These are phyloP conservation scores for Allacma fusca DNA, from an alignment of 2,888 invertebrate genomes.

Conservation along the genomic window DNA sequence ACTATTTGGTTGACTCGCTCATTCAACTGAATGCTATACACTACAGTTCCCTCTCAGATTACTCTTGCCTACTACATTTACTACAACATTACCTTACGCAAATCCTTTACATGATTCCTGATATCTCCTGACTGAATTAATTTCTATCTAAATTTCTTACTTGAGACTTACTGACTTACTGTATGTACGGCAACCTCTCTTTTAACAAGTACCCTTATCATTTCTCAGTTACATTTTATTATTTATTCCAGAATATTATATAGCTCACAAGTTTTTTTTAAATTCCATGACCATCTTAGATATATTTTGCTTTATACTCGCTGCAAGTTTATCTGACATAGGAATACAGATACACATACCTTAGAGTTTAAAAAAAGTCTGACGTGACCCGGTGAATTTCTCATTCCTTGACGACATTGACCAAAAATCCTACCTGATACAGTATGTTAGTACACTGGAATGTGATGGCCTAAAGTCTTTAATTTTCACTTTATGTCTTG, in stretches of 20 bases:
- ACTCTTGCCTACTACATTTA: neutral
- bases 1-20: constrained; percentile 33
- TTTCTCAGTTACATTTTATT: neutral
- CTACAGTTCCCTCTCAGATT: neutral
- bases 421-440: constrained; percentile 24
- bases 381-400: constrained; percentile 22
- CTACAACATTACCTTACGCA: too few species aligned
- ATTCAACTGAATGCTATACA: constrained; percentile 2
- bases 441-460: constrained; percentile 36
- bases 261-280: neutral
- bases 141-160: neutral
- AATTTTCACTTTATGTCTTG: constrained; percentile 45
- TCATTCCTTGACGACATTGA: constrained; percentile 37
- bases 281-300: constrained; percentile 16
- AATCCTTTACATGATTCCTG: neutral
- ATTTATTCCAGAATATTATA: constrained; percentile 8
- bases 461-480: constrained; percentile 33
- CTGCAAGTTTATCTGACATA: neutral
- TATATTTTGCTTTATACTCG: neutral
- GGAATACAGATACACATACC: constrained; percentile 16
- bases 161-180: constrained; percentile 11
- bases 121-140: neutral
- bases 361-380: constrained; percentile 26
- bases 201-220: too few species aligned
- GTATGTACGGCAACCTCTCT: neutral